Evolutionary conservation across 2,113 vertebrate species (phyloP).

Genomic region (Myrmecobius fasciatus): DNA sequence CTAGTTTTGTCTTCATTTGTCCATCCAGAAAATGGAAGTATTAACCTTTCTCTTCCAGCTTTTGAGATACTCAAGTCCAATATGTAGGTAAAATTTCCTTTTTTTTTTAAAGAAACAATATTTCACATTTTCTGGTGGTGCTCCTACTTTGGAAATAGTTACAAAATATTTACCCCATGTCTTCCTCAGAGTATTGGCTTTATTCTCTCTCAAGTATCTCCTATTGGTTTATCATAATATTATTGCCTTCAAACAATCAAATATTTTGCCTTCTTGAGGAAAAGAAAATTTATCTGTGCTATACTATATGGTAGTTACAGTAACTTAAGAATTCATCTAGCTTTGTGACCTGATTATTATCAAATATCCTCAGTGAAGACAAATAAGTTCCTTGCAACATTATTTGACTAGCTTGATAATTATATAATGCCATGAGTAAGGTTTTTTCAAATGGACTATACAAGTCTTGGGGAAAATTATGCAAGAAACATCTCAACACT

Average conservation of each 20-base stretch:
- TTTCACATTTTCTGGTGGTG: neutral
- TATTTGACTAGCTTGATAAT: constrained; percentile 40
- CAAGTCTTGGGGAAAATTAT: constrained; percentile 50
- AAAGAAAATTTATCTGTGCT: constrained; percentile 30
- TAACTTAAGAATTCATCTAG: constrained; percentile 57
- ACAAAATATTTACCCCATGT: neutral
- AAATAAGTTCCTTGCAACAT: constrained; percentile 1
- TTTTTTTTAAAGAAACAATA: neutral
- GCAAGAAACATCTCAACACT: constrained; percentile 46
- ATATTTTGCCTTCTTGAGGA: constrained; percentile 51
- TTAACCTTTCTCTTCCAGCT: neutral
- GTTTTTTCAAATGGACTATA: neutral
- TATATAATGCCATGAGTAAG: neutral
- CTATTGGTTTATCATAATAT: neutral
- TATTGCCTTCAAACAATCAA: constrained; percentile 35
- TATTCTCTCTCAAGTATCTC: constrained; percentile 38
- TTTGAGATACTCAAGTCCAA: neutral
- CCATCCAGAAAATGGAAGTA: constrained; percentile 23
- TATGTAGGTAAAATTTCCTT: neutral
- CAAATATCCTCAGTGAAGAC: constrained; percentile 13
- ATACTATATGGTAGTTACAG: constrained; percentile 20
- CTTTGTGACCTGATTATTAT: constrained; percentile 42
- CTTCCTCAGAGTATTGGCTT: neutral
- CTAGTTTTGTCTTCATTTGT: constrained; percentile 52
- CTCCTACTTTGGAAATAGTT: constrained; percentile 38